Evolutionary conservation across 35 echinoderm and acorn worm genomes (phyloP), one percentile per base, ranked within the genome.

Genomic region (Amphiura filiformis): DNA sequence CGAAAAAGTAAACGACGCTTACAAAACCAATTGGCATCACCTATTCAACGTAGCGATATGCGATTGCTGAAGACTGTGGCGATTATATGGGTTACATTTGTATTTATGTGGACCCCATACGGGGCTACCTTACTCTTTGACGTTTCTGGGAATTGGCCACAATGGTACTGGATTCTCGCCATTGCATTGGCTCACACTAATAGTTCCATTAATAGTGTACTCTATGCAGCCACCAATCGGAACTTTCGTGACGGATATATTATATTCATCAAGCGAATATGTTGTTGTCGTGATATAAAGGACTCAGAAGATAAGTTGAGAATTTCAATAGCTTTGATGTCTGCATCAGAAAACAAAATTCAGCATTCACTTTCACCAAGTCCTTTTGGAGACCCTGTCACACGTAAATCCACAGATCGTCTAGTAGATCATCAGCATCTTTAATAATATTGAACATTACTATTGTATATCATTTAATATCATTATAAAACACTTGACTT

Each of bases 101-200:
- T 84, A 11, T 32, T 92, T 14, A 96, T 96, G 94, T 96, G 94
- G 94, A 41, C 87, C 11, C 94, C 94, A 1, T 96, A 93, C 39
- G 82, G 86, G 2, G 36, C 86, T 18, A 84, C 86, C 15, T 86
- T 93, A 34, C 82, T 96, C 75, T 39, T 92, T 4, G 94, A 96
- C 70, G 76, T 78, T 26, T 30, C 86, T 32, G n/a, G n/a, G n/a
- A 37, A 42, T 33, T 92, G 87, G 86, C 79, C 94, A 2, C 39
- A 76, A n/a, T 42, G 76, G 15, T 34, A 93, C 35, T 92, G 89
- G 56, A 81, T 92, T 36, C 39, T 89, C 22, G 86, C 91, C 1
- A 90, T 88, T 35, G 81, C 88, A 32, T 28, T 96, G 23, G 87
- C 94, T 1, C 91, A 92, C 39, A 83, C 88, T 9, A 96, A 96